A percentile compares a stretch with the other conserved stretches of the same genome.
These are phyloP conservation scores for Circaetus cinerascens DNA, from an alignment of 2,113 vertebrate species.

Conservation along the genomic window DNA sequence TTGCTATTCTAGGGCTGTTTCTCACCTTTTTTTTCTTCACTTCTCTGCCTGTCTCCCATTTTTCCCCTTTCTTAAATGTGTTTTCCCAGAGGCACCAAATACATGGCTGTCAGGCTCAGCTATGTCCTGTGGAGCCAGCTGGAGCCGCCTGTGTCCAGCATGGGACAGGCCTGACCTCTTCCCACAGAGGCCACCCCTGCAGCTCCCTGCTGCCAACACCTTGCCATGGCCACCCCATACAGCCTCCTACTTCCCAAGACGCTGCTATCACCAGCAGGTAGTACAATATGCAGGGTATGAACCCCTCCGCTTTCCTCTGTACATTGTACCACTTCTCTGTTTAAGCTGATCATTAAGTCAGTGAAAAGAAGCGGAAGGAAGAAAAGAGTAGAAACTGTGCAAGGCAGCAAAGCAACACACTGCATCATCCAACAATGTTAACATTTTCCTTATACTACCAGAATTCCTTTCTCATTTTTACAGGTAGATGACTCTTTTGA, in stretches of 20 bases:
- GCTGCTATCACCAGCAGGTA: neutral
- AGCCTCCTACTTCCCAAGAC: neutral
- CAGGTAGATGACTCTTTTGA: neutral
- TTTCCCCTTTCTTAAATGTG: neutral
- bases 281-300: accelerated
- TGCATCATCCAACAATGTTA: neutral
- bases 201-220: neutral
- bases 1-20: neutral
- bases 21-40: neutral
- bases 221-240: neutral
- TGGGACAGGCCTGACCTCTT: accelerated
- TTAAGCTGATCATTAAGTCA: neutral
- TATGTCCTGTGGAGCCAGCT: neutral
- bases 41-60: neutral
- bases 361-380: neutral
- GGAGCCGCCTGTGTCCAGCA: accelerated
- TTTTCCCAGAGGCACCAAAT: neutral
- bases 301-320: neutral
- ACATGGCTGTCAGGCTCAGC: neutral
- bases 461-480: neutral
- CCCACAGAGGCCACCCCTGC: too few species aligned
- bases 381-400: neutral
- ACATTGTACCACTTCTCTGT: accelerated
- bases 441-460: neutral
- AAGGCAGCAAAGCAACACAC: neutral